Percentiles rank a stretch among this genome's conserved stretches.
phyloP scores from a whole-genome alignment of 2,113 vertebrate genomes.

The Hoplias malabaricus region DNA sequence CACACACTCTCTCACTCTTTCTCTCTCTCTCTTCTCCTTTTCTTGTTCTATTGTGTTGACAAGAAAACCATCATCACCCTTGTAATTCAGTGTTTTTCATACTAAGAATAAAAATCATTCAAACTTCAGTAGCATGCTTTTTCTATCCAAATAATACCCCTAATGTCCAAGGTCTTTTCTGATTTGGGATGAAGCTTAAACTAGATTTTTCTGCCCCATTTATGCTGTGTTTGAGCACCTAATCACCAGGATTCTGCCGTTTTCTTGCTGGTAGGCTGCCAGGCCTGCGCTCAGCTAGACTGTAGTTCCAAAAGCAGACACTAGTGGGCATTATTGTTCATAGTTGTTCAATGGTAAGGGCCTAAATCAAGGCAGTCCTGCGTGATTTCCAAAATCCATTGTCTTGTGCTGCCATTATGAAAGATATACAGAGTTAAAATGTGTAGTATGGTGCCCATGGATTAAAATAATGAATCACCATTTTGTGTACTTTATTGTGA shows the following conservation, averaged over 20 bases:
- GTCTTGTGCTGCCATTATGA: no score
- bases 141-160: background rate
- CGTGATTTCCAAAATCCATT: no score
- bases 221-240: background rate
- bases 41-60: slow-evolving; percentile 8
- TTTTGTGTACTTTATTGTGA: no score
- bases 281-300: background rate
- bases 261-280: background rate
- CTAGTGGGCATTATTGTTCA: slow-evolving; percentile 10
- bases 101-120: background rate
- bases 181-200: background rate
- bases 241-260: background rate
- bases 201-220: background rate
- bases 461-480: no score
- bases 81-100: background rate
- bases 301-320: background rate
- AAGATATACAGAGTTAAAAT: no score
- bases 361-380: background rate
- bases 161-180: background rate
- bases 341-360: background rate
- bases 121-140: background rate
- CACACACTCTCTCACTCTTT: background rate
- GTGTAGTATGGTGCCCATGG: no score
- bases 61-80: background rate
- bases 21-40: slow-evolving; percentile 1